These are phyloP conservation scores for Trichogramma pretiosum DNA, from an alignment of 1,140 invertebrate genomes.

Conservation along the genomic window DNA sequence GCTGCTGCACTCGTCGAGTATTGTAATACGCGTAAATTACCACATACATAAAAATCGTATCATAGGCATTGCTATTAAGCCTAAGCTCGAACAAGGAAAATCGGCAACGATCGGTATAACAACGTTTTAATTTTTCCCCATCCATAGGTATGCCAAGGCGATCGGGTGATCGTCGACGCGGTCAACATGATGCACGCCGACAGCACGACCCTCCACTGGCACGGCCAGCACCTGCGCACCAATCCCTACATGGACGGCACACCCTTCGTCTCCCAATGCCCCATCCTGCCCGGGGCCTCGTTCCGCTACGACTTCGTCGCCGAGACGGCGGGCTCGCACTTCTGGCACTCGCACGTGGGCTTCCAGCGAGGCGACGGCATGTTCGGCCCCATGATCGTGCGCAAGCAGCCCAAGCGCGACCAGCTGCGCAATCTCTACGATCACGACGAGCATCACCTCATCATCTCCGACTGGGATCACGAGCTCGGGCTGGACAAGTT, in stretches of 20 bases:
- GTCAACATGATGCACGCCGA: conserved; percentile 38
- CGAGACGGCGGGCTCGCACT: conserved; percentile 52
- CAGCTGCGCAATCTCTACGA: conserved; percentile 54
- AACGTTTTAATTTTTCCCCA: too few relatives aligned
- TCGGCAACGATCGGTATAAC: too few relatives aligned
- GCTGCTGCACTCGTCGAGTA: too few relatives aligned
- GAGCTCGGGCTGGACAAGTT: conserved; percentile 60
- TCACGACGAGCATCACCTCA: conserved; percentile 62
- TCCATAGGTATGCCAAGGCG: conserved; percentile 43
- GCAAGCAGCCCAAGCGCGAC: conserved; percentile 51
- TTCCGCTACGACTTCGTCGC: conserved; percentile 48
- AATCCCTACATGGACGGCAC: conserved; percentile 54
- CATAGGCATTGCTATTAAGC: too few relatives aligned
- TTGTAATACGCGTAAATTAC: too few relatives aligned
- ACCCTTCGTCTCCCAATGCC: conserved; percentile 47
- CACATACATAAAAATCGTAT: too few relatives aligned
- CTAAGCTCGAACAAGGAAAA: too few relatives aligned
- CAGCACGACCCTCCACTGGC: conserved; percentile 45
- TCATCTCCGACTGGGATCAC: conserved; percentile 74
- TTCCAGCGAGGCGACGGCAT: conserved; percentile 74
- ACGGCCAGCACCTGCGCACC: conserved; percentile 37
- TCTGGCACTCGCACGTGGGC: conserved; percentile 63
- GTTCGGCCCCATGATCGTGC: conserved; percentile 65
- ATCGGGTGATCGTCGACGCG: conserved; percentile 41
- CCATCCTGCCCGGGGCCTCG: conserved; percentile 47